Conservation (phyloP, 2,888 invertebrate genomes). For the Nomada hirtipes region DNA sequence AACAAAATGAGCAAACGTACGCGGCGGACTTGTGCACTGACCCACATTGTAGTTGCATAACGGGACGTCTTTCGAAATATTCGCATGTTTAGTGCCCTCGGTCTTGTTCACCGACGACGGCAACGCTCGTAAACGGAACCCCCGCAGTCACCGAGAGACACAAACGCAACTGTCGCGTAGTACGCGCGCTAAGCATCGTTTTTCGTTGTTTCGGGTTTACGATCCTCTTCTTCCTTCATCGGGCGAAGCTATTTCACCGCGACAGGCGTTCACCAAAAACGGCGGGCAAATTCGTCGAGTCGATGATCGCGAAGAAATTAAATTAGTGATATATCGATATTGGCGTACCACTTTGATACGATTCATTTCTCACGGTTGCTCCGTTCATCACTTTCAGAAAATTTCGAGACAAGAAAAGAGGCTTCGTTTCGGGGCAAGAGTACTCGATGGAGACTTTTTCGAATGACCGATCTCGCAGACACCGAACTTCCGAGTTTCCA, state of each 20-base stretch:
- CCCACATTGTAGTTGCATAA: constrained; percentile 80
- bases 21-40: constrained; percentile 70
- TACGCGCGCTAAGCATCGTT: constrained; percentile 33
- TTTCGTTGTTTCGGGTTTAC: constrained; percentile 1
- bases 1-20: constrained; percentile 52
- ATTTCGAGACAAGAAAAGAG: constrained; percentile 15
- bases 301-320: neutral
- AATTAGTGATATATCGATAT: neutral
- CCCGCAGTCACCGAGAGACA: constrained; percentile 63
- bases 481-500: constrained; percentile 73
- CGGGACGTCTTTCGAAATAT: constrained; percentile 77
- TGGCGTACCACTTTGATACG: too few species aligned
- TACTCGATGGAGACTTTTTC: constrained; percentile 64
- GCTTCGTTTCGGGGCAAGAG: constrained; percentile 46
- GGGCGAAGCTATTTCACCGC: neutral
- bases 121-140: constrained; percentile 70
- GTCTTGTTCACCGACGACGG: constrained; percentile 65
- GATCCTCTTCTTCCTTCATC: neutral
- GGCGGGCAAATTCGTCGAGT: neutral
- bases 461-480: constrained; percentile 77
- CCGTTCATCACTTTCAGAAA: neutral
- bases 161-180: constrained; percentile 57
- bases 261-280: neutral
- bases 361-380: too few species aligned
- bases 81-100: constrained; percentile 73